Evolutionary conservation across 2,888 invertebrate species (phyloP), one percentile per base, ranked within the genome.

Genomic region (Sclerodermus sp.): DNA sequence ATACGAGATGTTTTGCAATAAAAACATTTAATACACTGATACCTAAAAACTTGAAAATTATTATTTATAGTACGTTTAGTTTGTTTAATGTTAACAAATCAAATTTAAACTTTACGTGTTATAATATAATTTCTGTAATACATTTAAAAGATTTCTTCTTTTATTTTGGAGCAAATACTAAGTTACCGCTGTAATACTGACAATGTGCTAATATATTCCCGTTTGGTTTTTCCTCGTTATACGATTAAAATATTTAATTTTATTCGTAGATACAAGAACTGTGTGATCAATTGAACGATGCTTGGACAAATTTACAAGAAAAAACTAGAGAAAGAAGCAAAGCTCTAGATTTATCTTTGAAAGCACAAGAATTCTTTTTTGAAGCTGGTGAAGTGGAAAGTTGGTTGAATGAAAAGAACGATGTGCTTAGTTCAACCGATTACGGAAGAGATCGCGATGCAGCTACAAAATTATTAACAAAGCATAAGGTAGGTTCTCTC

Each of bases 381-480:
- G 94, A 95, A 75, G 91, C 93, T 10, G 87, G 87, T 40, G 95
- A 95, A 79, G 90, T 96, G 55, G 96, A 96, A 79, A 87, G 90
- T 18, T 96, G 96, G 96, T 82, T 96, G 57, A 87, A 87, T 32
- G 96, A 96, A 79, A 91, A 91, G 74, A 88, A 87, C 41, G 89
- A 91, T 53, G 86, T 90, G 29, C 79, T 96, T 4, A 85, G 86
- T 30, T 89, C 89, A n/a, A 88, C 87, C 0, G 93, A 95, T 74
- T 90, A 89, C 56, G 95, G 95, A n/a, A 82, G 89, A 42, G 95
- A 96, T 78, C 83, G 94, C 31, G 93, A 93, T 68, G 86, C 93
- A 0, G 94, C 95, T 14, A 93, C 95, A 34, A 96, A 95, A 79
- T 82, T 97, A 38, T 82, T 98, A 14, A 95, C 96, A 0, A 93